Conservation (phyloP, 2,888 invertebrate genomes). For the Macaria notata region DNA sequence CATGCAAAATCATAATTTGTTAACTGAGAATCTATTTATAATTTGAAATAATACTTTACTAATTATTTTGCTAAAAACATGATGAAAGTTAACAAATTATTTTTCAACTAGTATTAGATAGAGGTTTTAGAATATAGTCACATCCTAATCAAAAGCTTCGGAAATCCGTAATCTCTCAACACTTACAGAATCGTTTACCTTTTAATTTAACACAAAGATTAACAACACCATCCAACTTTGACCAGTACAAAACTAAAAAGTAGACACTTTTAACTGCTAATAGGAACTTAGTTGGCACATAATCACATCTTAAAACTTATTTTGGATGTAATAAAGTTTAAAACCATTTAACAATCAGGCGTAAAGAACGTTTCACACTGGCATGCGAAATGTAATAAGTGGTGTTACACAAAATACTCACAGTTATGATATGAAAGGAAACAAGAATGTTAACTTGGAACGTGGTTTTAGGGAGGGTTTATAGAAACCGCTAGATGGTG, state of each 20-base stretch:
- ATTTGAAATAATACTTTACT: too few relatives aligned
- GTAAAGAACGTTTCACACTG: constrained; percentile 39
- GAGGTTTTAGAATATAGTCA: too few relatives aligned
- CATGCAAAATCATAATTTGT: too few relatives aligned
- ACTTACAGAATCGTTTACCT: constrained; percentile 2
- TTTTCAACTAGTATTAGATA: too few relatives aligned
- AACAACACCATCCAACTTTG: constrained; percentile 10
- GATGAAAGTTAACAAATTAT: too few relatives aligned
- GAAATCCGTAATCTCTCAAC: background rate
- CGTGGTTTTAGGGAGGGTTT: constrained; percentile 27
- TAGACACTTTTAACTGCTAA: constrained; percentile 17
- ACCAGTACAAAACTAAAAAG: constrained; percentile 5
- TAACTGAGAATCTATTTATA: too few relatives aligned
- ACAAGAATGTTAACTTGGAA: constrained; percentile 29
- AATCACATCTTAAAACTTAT: constrained; percentile 15
- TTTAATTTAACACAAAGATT: constrained; percentile 4
- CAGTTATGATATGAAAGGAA: constrained; percentile 32
- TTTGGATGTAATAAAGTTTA: background rate
- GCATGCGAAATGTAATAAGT: constrained; percentile 39
- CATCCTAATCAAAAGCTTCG: too few relatives aligned
- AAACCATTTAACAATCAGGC: constrained; percentile 1
- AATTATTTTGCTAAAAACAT: too few relatives aligned
- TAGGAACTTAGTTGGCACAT: constrained; percentile 21
- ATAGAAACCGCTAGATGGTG: constrained; percentile 10
- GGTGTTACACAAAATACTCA: constrained; percentile 25